These are phyloP conservation scores for Hypanus sabinus DNA, from an alignment of 2,113 vertebrate species.

Conservation along the genomic window DNA sequence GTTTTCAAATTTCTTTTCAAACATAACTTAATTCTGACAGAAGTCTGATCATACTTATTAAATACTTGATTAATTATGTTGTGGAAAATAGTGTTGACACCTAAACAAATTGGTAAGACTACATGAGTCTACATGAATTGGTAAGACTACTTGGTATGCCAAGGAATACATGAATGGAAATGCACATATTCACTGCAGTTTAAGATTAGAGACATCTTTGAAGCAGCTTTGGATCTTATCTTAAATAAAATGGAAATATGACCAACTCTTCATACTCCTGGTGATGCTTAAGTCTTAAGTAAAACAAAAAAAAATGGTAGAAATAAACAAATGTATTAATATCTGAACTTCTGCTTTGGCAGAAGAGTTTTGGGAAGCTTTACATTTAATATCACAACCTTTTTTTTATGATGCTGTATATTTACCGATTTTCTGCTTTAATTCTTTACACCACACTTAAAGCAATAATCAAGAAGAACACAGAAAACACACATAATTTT, in stretches of 20 bases:
- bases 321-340: background rate
- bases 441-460: background rate
- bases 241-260: background rate
- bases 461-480: background rate
- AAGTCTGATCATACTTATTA: background rate
- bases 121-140: too few relatives aligned
- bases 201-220: background rate
- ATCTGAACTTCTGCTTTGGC: background rate
- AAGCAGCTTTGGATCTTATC: background rate
- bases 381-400: background rate
- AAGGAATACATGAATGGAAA: background rate
- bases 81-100: background rate
- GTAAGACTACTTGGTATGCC: background rate
- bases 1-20: background rate
- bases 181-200: background rate
- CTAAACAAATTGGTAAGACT: background rate
- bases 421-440: background rate
- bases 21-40: background rate
- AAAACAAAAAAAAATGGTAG: background rate
- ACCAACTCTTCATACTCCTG: background rate
- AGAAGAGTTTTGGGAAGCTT: background rate
- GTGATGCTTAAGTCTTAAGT: background rate
- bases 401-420: background rate
- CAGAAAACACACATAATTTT: background rate
- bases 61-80: background rate